These are phyloP conservation scores for Leptobrachium ailaonicum DNA, from an alignment of 2,113 vertebrate genomes.

Conservation along the genomic window DNA sequence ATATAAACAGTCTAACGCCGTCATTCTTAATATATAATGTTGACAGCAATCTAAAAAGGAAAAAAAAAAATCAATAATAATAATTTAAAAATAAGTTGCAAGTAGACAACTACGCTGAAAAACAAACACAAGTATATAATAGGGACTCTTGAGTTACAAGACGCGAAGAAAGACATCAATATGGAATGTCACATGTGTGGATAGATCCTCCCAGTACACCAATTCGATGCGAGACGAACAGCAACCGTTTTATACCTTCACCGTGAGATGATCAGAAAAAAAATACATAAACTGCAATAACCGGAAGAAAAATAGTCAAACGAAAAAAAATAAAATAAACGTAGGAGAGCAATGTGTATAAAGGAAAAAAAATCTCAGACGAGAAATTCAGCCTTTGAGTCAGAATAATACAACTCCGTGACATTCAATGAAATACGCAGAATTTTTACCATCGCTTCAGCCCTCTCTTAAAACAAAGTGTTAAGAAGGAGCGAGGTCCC, in stretches of 20 bases:
- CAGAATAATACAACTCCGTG: too few species aligned
- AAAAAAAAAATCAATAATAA: conserved; percentile 38
- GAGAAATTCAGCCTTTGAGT: too few species aligned
- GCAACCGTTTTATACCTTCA: neutral
- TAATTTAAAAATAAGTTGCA: conserved; percentile 39
- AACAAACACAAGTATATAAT: neutral
- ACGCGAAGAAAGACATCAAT: conserved; percentile 27
- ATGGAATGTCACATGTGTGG: conserved; percentile 2
- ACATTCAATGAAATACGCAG: too few species aligned
- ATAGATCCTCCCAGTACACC: neutral
- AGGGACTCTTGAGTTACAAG: neutral
- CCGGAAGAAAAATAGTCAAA: neutral
- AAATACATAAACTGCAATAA: neutral
- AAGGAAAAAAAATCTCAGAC: too few species aligned
- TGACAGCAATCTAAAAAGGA: conserved; percentile 29
- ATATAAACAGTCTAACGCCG: neutral
- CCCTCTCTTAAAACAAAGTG: too few species aligned
- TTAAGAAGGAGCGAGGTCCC: too few species aligned
- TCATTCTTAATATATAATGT: conserved; percentile 16
- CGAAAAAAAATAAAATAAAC: neutral
- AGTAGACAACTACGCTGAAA: conserved; percentile 12
- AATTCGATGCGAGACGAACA: conserved; percentile 3
- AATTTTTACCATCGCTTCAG: too few species aligned
- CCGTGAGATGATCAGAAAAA: neutral
- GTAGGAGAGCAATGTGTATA: neutral